Conservation (phyloP, 2,113 vertebrate species). For the Microtus richardsoni region DNA sequence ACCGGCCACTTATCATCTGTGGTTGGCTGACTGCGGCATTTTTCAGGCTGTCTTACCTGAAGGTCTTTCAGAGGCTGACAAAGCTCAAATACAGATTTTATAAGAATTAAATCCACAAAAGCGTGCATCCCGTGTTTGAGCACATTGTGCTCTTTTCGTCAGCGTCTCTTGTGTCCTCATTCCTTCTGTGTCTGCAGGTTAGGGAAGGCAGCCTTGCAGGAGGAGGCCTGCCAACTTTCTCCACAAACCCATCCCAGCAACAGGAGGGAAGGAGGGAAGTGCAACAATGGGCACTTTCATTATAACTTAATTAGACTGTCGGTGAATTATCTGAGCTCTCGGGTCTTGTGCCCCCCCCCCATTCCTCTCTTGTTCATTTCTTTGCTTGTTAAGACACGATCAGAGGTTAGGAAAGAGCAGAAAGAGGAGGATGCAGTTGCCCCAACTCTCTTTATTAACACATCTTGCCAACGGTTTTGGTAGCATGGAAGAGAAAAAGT, state of each 20-base stretch:
- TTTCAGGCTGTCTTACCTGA: not conserved
- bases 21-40: not conserved
- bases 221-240: not conserved
- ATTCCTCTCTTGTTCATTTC: slow-evolving; percentile 56
- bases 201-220: not conserved
- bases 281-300: not conserved
- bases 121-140: not conserved
- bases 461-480: slow-evolving; percentile 46
- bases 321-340: not conserved
- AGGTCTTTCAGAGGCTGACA: not conserved
- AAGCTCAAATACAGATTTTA: not conserved
- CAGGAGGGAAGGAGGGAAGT: not conserved
- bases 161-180: not conserved
- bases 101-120: slow-evolving; percentile 12
- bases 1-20: not conserved
- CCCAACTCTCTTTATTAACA: slow-evolving; percentile 47
- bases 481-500: slow-evolving; percentile 38
- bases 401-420: slow-evolving; percentile 60
- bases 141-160: not conserved
- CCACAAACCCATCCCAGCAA: not conserved
- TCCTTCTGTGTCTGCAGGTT: not conserved
- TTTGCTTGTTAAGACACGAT: slow-evolving; percentile 61
- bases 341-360: not conserved
- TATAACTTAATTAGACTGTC: slow-evolving; percentile 32
- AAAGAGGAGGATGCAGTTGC: not conserved